These are phyloP conservation scores for Heliconius melpomene DNA, from an alignment of 1,140 invertebrate species.

Conservation along the genomic window DNA sequence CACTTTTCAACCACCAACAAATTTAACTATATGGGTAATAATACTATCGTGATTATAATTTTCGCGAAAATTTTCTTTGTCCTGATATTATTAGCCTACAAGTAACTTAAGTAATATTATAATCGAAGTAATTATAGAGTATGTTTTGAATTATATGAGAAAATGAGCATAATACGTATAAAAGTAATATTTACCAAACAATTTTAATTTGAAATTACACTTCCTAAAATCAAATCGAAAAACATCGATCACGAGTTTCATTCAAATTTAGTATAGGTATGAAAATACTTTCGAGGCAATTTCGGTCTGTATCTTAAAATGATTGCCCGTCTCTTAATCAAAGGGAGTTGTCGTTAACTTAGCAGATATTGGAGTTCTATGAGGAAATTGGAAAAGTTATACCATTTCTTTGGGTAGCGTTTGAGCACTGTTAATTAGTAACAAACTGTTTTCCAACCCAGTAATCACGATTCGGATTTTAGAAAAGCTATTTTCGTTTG, in stretches of 20 bases:
- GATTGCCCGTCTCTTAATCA: not conserved
- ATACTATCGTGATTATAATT: too few species aligned
- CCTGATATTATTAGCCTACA: too few species aligned
- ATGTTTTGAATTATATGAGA: too few species aligned
- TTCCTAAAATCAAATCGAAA: not conserved
- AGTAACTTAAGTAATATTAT: too few species aligned
- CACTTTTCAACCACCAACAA: too few species aligned
- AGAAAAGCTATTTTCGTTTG: too few species aligned
- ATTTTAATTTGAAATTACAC: not conserved
- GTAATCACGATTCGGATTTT: not conserved
- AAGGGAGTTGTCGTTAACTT: not conserved
- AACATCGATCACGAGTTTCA: not conserved
- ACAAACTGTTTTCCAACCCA: not conserved
- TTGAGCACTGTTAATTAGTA: slow-evolving; percentile 18
- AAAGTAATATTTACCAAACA: too few species aligned
- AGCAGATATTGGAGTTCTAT: not conserved
- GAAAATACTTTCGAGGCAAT: not conserved
- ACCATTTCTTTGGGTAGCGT: not conserved
- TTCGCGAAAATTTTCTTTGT: too few species aligned
- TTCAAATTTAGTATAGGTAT: not conserved
- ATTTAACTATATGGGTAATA: too few species aligned
- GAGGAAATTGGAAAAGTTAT: slow-evolving; percentile 23
- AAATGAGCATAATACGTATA: too few species aligned
- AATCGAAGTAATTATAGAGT: too few species aligned
- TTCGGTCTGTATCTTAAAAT: not conserved